Conservation (phyloP, 1,140 invertebrate species). For the Ericerus pela region DNA sequence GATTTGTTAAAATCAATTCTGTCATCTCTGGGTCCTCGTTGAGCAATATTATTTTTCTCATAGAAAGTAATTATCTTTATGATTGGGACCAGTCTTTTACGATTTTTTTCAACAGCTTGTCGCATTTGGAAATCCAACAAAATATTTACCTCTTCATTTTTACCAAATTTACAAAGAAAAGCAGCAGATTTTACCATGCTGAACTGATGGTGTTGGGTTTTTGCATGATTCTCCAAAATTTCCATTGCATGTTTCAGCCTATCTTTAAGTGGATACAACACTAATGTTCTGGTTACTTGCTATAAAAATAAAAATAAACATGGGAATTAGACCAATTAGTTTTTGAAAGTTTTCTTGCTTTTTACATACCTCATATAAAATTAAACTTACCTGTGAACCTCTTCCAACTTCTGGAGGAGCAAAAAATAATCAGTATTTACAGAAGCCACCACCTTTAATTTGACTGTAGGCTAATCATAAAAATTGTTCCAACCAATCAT, state of each 20-base stretch:
- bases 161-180: background rate
- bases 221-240: background rate
- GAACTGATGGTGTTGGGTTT: background rate
- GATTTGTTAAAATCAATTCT: background rate
- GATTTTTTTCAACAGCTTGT: background rate
- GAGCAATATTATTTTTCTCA: background rate
- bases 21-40: background rate
- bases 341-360: no score
- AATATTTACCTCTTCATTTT: background rate
- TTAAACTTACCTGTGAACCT: background rate
- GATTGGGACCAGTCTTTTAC: background rate
- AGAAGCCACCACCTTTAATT: constrained; percentile 9
- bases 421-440: constrained; percentile 14
- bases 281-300: background rate
- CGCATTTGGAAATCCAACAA: background rate
- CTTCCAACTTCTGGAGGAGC: constrained; percentile 7
- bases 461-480: constrained; percentile 11
- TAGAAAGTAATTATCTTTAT: constrained; percentile 5
- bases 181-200: background rate
- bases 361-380: background rate
- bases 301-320: background rate
- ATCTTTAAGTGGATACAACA: background rate
- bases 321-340: background rate
- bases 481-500: constrained; percentile 1
- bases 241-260: background rate